Conservation (phyloP, 1,140 invertebrate genomes). For the Leptinotarsa defecta region DNA sequence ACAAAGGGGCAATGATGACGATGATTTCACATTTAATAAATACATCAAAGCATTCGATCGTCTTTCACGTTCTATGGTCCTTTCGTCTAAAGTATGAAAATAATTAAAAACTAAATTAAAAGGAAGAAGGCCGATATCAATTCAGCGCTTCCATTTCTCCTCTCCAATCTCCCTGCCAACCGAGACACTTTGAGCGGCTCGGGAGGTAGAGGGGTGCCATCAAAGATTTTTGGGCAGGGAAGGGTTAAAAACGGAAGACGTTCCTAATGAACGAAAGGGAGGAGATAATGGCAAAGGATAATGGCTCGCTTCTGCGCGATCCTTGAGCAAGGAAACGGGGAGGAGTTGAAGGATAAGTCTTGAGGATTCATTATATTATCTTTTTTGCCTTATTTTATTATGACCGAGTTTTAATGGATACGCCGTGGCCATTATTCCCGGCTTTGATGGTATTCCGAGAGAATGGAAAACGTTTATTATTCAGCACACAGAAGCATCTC, state of each 20-base stretch:
- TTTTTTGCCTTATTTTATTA: slow-evolving; percentile 27
- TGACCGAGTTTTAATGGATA: slow-evolving; percentile 32
- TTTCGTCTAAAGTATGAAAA: background rate
- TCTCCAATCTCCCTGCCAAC: background rate
- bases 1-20: too few species aligned
- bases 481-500: background rate
- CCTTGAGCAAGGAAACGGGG: slow-evolving; percentile 26
- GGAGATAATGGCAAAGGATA: slow-evolving; percentile 44
- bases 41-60: background rate
- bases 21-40: background rate
- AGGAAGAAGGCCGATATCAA: slow-evolving; percentile 9
- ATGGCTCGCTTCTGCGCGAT: slow-evolving; percentile 39
- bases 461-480: slow-evolving; percentile 11
- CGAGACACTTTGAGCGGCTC: background rate
- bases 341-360: slow-evolving; percentile 35
- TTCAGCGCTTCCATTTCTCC: slow-evolving; percentile 5
- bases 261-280: slow-evolving; percentile 40
- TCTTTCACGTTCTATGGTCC: background rate
- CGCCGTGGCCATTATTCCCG: slow-evolving; percentile 21
- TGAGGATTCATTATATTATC: slow-evolving; percentile 32
- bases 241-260: slow-evolving; percentile 39
- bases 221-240: slow-evolving; percentile 26
- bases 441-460: slow-evolving; percentile 8
- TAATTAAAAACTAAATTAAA: slow-evolving; percentile 19
- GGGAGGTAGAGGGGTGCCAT: slow-evolving; percentile 4